phyloP scores from a whole-genome alignment of 2,888 invertebrate species.

The Dexiosoma caninum region DNA sequence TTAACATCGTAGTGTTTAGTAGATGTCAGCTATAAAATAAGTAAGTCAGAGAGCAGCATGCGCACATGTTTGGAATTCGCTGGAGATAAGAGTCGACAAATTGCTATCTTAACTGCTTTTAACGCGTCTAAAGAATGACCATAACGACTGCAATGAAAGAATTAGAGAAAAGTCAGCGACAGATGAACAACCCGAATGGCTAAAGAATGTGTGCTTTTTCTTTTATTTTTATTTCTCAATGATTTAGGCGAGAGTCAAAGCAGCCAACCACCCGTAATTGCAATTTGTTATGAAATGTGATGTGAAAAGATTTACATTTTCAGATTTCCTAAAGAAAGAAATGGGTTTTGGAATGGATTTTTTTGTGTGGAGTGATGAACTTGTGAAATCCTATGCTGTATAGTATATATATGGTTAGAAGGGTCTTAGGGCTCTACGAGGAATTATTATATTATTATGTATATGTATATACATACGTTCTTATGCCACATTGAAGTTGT shows the following conservation, averaged over 20 bases:
- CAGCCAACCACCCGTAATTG: conserved; percentile 35
- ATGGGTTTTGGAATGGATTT: too few relatives aligned
- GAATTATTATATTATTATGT: too few relatives aligned
- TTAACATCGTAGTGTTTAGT: conserved; percentile 45
- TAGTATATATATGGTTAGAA: too few relatives aligned
- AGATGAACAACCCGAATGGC: background rate
- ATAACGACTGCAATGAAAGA: conserved; percentile 39
- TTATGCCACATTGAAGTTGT: too few relatives aligned
- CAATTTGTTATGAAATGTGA: background rate
- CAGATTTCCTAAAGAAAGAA: too few relatives aligned
- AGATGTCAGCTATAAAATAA: conserved; percentile 62
- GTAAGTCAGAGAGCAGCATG: conserved; percentile 64
- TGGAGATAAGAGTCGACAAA: conserved; percentile 63
- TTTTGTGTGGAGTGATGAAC: too few relatives aligned
- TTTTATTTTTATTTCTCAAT: conserved; percentile 43
- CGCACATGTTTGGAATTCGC: conserved; percentile 63
- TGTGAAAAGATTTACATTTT: too few relatives aligned
- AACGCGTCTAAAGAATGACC: conserved; percentile 60
- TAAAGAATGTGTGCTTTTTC: background rate
- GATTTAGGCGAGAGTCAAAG: conserved; percentile 41
- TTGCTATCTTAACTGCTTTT: conserved; percentile 64
- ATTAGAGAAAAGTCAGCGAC: background rate
- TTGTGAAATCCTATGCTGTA: too few relatives aligned
- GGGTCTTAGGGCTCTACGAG: too few relatives aligned
- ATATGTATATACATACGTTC: too few relatives aligned